phyloP scores from a whole-genome alignment of 2,113 vertebrate species.

The Agelaius phoeniceus region DNA sequence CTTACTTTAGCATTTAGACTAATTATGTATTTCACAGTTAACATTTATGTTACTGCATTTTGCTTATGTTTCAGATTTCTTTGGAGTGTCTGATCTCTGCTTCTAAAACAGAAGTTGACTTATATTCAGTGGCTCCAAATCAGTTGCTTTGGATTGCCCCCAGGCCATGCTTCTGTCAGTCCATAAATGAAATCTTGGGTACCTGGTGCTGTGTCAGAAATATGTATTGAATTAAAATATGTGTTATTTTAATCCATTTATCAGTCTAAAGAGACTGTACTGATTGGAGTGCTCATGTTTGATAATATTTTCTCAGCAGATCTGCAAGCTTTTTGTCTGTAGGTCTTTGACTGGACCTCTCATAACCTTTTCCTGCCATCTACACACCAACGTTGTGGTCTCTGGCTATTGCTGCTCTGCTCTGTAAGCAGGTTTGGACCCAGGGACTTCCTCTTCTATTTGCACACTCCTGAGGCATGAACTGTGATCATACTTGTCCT shows the following conservation, averaged over 20 bases:
- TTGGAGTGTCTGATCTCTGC: neutral
- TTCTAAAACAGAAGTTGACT: neutral
- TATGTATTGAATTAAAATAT: neutral
- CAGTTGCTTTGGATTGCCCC: neutral
- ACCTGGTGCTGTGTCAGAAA: neutral
- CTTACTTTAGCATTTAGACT: neutral
- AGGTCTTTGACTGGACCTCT: neutral
- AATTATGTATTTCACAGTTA: neutral
- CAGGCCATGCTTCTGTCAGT: neutral
- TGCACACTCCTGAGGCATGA: neutral
- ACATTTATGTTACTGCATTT: neutral
- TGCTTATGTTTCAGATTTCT: neutral
- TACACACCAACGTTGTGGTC: neutral
- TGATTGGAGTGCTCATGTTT: neutral
- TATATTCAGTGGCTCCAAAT: neutral
- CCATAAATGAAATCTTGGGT: neutral
- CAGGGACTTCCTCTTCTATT: neutral
- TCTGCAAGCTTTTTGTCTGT: neutral
- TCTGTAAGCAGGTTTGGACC: neutral
- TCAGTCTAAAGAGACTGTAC: neutral
- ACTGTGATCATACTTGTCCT: neutral
- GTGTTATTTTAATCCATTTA: neutral
- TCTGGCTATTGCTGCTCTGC: neutral
- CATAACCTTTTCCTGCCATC: neutral
- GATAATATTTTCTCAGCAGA: neutral